A percentile compares a stretch with the other conserved stretches of the same genome.
Conservation (phyloP, 2,113 vertebrate species). For the Elachura formosa region DNA sequence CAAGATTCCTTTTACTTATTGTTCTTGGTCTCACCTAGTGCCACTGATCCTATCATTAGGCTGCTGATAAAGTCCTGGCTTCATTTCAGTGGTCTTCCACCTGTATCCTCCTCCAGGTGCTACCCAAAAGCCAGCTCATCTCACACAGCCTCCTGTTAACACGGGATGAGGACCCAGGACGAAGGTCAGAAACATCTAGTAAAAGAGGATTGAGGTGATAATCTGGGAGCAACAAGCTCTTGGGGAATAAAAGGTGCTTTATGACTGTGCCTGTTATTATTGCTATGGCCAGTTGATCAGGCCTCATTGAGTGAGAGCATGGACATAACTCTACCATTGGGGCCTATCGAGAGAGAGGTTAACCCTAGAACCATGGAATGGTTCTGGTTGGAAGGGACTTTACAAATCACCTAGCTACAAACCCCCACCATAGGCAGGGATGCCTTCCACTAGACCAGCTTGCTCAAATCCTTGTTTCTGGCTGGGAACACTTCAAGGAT, state of each 20-base stretch:
- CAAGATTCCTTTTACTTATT: not conserved
- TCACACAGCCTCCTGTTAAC: not conserved
- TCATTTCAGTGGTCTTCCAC: not conserved
- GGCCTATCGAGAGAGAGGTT: not conserved
- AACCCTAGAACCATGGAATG: not conserved
- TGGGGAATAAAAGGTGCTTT: not conserved
- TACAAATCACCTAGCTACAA: not conserved
- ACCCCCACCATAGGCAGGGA: not conserved
- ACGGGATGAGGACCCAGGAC: not conserved
- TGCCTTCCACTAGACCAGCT: not conserved
- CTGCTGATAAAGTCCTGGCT: not conserved
- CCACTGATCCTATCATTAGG: not conserved
- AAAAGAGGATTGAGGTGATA: not conserved
- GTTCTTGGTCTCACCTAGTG: not conserved
- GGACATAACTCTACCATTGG: not conserved
- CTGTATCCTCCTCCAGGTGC: not conserved
- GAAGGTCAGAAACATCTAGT: not conserved
- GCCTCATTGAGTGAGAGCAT: fast-evolving
- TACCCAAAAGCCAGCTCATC: not conserved
- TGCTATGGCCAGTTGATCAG: not conserved
- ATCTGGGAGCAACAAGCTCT: not conserved
- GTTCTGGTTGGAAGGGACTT: not conserved
- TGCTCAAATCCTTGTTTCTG: not conserved
- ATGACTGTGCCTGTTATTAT: not conserved
- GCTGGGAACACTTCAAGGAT: not conserved